phyloP scores from a whole-genome alignment of 2,113 vertebrate genomes.

The Vulpes ferrilata region DNA sequence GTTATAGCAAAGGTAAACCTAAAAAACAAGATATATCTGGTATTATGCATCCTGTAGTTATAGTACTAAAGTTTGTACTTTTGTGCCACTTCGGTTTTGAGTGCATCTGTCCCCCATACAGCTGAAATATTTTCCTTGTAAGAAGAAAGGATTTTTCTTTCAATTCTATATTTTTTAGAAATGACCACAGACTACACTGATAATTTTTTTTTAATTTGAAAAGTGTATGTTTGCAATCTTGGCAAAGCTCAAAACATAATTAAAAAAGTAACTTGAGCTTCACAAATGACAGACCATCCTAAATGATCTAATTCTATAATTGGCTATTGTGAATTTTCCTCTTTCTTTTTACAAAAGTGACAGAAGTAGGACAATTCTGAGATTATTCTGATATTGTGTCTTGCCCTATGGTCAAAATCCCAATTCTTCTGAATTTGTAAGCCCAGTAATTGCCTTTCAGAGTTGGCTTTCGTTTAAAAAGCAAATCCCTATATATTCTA shows the following conservation, averaged over 20 bases:
- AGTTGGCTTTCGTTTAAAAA: not conserved
- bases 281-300: not conserved
- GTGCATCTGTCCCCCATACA: not conserved
- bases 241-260: not conserved
- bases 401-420: not conserved
- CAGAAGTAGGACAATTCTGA: not conserved
- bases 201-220: not conserved
- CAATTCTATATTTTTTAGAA: not conserved
- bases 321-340: not conserved
- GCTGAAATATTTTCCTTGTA: not conserved
- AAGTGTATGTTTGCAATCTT: not conserved
- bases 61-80: not conserved
- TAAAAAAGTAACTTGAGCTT: not conserved
- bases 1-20: not conserved
- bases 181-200: not conserved
- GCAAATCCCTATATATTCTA: not conserved
- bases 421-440: not conserved
- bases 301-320: not conserved
- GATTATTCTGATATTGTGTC: not conserved
- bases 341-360: not conserved
- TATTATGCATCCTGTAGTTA: not conserved
- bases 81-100: not conserved
- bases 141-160: not conserved
- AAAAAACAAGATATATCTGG: not conserved
- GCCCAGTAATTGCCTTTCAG: not conserved